Evolutionary conservation across 2,888 invertebrate genomes (phyloP), one percentile per base, ranked within the genome.

Genomic region (Phytoseiulus persimilis): DNA sequence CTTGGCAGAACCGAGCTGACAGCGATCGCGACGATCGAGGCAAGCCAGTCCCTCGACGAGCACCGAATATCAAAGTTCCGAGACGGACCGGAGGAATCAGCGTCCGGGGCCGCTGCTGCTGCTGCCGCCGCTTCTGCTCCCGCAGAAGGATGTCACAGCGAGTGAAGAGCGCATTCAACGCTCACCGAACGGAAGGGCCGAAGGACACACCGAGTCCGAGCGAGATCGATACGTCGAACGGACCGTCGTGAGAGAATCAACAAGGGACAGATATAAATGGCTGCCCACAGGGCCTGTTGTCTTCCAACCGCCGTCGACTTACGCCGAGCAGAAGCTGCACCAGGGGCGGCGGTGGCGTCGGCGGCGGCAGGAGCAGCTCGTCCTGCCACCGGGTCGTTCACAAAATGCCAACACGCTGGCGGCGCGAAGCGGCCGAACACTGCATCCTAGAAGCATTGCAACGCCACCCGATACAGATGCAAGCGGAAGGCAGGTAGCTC

Each of bases 191-290:
- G 28, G 65, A 65, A 65, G 23, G 28, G 65, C 65, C 65, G 65
- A 65, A 65, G 65, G 65, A 65, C 65, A 65, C 65, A 28, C 65
- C 65, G 65, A 39, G 39, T 39, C 39, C 39, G 39, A 65, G 65
- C 39, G 39, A 65, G 65, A 65, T 65, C 65, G 65, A 65, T 65
- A 65, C 65, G 65, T 65, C 28, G 23, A 65, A 65, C 65, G 28
- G 65, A 65, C 65, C 65, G 65, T 65, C 65, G 65, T 65, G 65
- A 65, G 65, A 65, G 65, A 65, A 65, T 65, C 65, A 65, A 65
- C 65, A 65, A 65, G 65, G 65, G 65, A 65, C 65, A 65, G 65
- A 65, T 65, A 65, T 65, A 65, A 28, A 65, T 65, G 65, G 65
- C 65, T 65, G 14, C 65, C 1, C 1, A 65, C 65, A 14, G 28